Conservation (phyloP, 1,140 invertebrate genomes). For the Ctenoplectra terminalis region DNA sequence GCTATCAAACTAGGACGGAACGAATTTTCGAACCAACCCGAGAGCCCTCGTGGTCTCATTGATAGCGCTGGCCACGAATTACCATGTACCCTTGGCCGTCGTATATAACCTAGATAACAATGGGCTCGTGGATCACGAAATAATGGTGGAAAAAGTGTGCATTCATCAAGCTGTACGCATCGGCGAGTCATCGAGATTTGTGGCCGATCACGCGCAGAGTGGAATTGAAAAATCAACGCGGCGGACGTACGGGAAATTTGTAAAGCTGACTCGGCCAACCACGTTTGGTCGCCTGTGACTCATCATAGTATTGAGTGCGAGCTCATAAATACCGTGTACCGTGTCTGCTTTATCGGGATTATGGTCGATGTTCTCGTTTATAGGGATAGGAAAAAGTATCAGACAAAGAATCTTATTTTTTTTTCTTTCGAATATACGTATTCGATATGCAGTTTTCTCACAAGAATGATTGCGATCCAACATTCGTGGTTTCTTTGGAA, state of each 20-base stretch:
- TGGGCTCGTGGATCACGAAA: constrained; percentile 25
- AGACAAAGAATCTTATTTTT: not conserved
- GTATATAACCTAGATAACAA: constrained; percentile 44
- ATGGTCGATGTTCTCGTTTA: not conserved
- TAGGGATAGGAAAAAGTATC: not conserved
- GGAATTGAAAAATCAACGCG: constrained; percentile 62
- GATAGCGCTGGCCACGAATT: constrained; percentile 31
- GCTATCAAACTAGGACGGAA: not conserved
- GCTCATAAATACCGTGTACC: not conserved
- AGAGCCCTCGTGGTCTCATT: not conserved
- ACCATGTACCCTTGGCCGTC: constrained; percentile 23
- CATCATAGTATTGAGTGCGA: constrained; percentile 8
- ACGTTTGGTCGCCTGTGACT: constrained; percentile 22
- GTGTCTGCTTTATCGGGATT: not conserved
- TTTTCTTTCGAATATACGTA: no score
- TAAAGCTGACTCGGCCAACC: constrained; percentile 45
- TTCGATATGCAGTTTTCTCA: no score
- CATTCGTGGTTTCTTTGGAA: not conserved
- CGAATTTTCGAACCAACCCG: not conserved
- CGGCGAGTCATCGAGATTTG: constrained; percentile 66
- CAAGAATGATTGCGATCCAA: constrained; percentile 1
- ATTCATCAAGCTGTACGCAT: constrained; percentile 55
- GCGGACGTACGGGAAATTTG: constrained; percentile 31
- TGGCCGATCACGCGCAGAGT: constrained; percentile 43
- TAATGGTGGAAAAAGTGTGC: constrained; percentile 53